Conservation (phyloP, 37 sponge, comb jelly and placozoan species). For the Aplysina aerophoba region DNA sequence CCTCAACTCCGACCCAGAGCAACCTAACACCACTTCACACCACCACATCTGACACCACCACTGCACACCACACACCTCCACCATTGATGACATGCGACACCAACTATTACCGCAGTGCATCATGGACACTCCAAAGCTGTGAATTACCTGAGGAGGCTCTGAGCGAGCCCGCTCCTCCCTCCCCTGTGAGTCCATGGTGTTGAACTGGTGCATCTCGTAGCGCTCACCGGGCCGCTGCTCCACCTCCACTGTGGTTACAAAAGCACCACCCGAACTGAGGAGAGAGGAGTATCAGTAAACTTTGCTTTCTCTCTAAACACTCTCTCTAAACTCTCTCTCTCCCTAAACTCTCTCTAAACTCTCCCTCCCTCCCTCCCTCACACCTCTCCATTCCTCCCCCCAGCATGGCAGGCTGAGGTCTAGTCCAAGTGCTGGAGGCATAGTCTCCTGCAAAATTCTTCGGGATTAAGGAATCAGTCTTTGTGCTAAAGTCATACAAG, state of each 20-base stretch:
- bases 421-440: constrained; percentile 31
- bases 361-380: background rate
- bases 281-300: no score
- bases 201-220: background rate
- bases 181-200: constrained; percentile 4
- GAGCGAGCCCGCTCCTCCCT: background rate
- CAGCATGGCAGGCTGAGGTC: constrained; percentile 24
- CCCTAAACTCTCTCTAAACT: no score
- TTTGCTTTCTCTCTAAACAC: no score
- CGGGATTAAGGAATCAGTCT: constrained; percentile 14
- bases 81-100: background rate
- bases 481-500: constrained; percentile 12
- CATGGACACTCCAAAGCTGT: background rate
- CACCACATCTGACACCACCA: background rate
- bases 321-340: no score
- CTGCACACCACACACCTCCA: no score
- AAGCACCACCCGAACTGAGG: no score
- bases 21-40: background rate
- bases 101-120: constrained; percentile 4
- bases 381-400: background rate
- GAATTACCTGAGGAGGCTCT: background rate
- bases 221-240: background rate
- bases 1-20: no score
- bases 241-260: background rate
- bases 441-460: constrained; percentile 32